Evolutionary conservation across 2,888 invertebrate species (phyloP).

Genomic region (Tupiocoris notatus): DNA sequence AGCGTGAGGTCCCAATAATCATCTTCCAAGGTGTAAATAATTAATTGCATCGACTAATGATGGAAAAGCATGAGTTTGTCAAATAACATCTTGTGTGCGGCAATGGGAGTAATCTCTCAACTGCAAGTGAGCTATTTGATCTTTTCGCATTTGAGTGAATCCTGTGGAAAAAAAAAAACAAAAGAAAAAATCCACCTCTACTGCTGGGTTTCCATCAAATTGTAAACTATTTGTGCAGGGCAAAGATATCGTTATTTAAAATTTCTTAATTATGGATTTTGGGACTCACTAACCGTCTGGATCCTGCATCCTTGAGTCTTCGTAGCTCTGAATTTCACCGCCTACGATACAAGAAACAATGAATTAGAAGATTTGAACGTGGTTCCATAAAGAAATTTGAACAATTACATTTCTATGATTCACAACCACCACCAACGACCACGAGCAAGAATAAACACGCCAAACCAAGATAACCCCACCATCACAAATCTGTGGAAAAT

Average conservation of each 20-base stretch:
- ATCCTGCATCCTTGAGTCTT: conserved; percentile 34
- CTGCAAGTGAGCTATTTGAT: too few relatives aligned
- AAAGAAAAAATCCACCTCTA: background rate
- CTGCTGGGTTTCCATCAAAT: background rate
- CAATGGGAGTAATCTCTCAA: too few relatives aligned
- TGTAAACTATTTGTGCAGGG: background rate
- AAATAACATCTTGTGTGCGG: too few relatives aligned
- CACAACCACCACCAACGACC: conserved; percentile 18
- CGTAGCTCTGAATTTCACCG: conserved; percentile 38
- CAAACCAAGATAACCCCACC: background rate
- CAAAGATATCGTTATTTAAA: background rate
- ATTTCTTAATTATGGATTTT: conserved; percentile 25
- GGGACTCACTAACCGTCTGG: conserved; percentile 38
- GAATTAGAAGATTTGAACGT: conserved; percentile 33
- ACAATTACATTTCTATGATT: conserved; percentile 17
- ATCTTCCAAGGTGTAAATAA: too few relatives aligned
- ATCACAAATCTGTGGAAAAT: background rate
- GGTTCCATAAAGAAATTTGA: conserved; percentile 17
- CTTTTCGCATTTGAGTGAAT: too few relatives aligned
- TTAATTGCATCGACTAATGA: too few relatives aligned
- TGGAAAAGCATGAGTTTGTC: too few relatives aligned
- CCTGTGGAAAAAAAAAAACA: too few relatives aligned
- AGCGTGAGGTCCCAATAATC: too few relatives aligned
- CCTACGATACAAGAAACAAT: conserved; percentile 35
- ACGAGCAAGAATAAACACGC: background rate